Conservation (phyloP, 1,140 invertebrate species). For the Littorina saxatilis region DNA sequence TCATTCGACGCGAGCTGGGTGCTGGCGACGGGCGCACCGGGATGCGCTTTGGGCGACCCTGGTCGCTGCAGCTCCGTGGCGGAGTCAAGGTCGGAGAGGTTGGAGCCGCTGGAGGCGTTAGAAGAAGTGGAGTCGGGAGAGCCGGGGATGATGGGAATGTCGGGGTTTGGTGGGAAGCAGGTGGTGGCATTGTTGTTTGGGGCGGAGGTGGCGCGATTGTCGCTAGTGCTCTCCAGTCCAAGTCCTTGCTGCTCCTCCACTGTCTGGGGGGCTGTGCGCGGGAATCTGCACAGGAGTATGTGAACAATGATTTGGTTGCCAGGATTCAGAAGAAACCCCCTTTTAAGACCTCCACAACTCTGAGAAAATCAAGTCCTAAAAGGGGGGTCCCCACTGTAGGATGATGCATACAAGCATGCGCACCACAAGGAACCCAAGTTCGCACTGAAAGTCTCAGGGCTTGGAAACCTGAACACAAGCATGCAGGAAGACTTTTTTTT, state of each 20-base stretch:
- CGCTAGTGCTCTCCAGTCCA: constrained; percentile 35
- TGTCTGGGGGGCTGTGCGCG: constrained; percentile 65
- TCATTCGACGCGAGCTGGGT: constrained; percentile 44
- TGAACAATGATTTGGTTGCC: too few species aligned
- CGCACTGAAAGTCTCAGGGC: too few species aligned
- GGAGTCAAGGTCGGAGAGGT: constrained; percentile 64
- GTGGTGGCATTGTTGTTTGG: constrained; percentile 45
- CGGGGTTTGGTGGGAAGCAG: not conserved
- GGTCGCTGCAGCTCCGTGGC: constrained; percentile 59
- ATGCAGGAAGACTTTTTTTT: not conserved
- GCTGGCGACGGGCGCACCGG: not conserved
- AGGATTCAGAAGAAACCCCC: too few species aligned
- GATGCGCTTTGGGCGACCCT: constrained; percentile 32
- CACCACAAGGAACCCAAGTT: too few species aligned
- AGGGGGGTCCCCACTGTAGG: not conserved
- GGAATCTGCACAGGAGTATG: constrained; percentile 53
- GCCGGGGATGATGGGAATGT: constrained; percentile 45
- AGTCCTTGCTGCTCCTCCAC: constrained; percentile 59
- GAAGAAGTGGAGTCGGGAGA: constrained; percentile 65
- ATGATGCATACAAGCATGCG: too few species aligned
- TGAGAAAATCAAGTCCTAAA: too few species aligned
- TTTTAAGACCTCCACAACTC: too few species aligned
- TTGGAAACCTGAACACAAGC: not conserved
- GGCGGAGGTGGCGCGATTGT: constrained; percentile 56
- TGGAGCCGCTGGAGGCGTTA: constrained; percentile 54